A percentile compares a stretch with the other conserved stretches of the same genome.
Conservation (phyloP, 2,113 vertebrate species). For the Oreotrochilus melanogaster region DNA sequence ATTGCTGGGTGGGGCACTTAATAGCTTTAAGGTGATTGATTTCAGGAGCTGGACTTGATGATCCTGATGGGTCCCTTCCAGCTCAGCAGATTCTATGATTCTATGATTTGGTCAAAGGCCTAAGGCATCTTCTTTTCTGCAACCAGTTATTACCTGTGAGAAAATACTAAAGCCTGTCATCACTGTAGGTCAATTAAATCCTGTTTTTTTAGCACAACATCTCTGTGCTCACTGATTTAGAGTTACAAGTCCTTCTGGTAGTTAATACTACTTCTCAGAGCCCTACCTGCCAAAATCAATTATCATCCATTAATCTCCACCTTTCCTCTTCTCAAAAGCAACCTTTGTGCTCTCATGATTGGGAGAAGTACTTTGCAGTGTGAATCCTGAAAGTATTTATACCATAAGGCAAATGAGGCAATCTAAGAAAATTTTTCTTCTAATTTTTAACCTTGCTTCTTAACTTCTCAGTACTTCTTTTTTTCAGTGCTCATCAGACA, state of each 20-base stretch:
- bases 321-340: not conserved
- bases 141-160: conserved; percentile 45
- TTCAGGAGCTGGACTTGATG: not conserved
- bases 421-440: not conserved
- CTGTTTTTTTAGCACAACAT: not conserved
- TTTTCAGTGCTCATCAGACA: not conserved
- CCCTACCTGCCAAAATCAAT: not conserved
- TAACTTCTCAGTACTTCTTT: not conserved
- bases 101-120: conserved; percentile 1
- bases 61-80: too few relatives aligned
- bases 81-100: too few relatives aligned
- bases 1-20: conserved; percentile 32
- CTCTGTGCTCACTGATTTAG: not conserved
- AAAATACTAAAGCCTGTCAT: conserved; percentile 14
- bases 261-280: not conserved
- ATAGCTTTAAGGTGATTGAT: conserved; percentile 44
- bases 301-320: not conserved
- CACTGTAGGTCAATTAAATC: not conserved
- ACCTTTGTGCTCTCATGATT: not conserved
- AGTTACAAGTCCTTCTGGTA: not conserved
- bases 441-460: not conserved
- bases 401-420: not conserved
- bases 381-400: not conserved
- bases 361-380: not conserved
- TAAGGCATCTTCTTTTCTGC: conserved; percentile 47